A percentile compares a stretch with the other conserved stretches of the same genome.
phyloP scores from a whole-genome alignment of 2,888 invertebrate genomes.

The Nomada flava region DNA sequence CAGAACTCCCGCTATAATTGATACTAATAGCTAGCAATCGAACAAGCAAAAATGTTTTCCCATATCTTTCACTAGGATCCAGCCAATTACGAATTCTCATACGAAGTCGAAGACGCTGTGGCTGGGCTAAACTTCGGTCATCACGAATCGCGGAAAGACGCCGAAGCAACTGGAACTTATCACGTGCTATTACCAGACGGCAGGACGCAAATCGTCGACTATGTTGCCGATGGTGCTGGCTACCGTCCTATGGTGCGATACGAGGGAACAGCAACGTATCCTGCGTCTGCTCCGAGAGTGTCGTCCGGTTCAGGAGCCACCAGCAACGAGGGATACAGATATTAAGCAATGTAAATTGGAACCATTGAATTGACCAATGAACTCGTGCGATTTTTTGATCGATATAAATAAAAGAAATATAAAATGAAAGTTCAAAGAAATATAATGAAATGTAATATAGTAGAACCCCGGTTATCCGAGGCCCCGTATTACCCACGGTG shows the following conservation, averaged over 20 bases:
- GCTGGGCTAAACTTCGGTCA: slow-evolving; percentile 88
- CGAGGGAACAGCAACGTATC: slow-evolving; percentile 82
- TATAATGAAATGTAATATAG: no score
- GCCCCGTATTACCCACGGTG: no score
- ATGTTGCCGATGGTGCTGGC: slow-evolving; percentile 87
- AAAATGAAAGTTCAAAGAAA: no score
- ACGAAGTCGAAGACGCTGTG: slow-evolving; percentile 87
- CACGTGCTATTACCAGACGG: slow-evolving; percentile 88
- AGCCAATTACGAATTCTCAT: slow-evolving; percentile 88
- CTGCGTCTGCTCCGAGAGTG: slow-evolving; percentile 66
- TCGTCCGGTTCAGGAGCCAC: slow-evolving; percentile 8
- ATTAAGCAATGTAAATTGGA: slow-evolving; percentile 51
- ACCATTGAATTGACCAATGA: no score
- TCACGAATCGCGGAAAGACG: slow-evolving; percentile 88
- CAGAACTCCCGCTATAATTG: not conserved
- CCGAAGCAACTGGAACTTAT: slow-evolving; percentile 88
- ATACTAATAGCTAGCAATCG: not conserved
- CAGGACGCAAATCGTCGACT: slow-evolving; percentile 88
- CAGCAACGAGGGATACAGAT: slow-evolving; percentile 78
- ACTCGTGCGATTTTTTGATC: no score
- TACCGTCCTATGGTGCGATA: slow-evolving; percentile 87
- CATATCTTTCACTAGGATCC: slow-evolving; percentile 84
- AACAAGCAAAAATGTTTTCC: not conserved
- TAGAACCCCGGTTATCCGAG: no score
- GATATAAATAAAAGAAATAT: no score